Evolutionary conservation across 2,113 vertebrate species (phyloP).

Genomic region (Aphyosemion australe): DNA sequence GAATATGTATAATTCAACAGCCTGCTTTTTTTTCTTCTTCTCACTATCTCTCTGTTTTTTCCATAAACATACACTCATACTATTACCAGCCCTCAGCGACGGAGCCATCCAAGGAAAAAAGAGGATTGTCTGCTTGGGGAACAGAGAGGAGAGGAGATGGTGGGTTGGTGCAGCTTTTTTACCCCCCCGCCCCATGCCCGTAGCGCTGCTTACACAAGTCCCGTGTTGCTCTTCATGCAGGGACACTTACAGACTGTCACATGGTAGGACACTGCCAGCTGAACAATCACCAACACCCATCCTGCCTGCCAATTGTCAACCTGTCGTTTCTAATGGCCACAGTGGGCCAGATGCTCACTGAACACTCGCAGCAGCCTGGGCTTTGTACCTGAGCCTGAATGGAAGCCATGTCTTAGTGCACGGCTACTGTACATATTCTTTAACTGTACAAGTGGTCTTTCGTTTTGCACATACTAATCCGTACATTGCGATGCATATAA

Average conservation of each 20-base stretch:
- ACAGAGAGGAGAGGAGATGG: constrained; percentile 38
- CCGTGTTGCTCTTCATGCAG: constrained; percentile 58
- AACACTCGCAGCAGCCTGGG: constrained; percentile 37
- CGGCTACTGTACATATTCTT: constrained; percentile 14
- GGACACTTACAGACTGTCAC: constrained; percentile 72
- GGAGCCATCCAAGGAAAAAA: constrained; percentile 62
- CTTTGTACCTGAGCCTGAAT: constrained; percentile 58
- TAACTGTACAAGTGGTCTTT: constrained; percentile 23
- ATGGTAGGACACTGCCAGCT: constrained; percentile 72
- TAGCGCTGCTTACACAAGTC: constrained; percentile 54
- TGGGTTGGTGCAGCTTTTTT: constrained; percentile 53
- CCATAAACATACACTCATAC: constrained; percentile 71
- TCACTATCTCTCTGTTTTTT: constrained; percentile 32
- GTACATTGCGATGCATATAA: constrained; percentile 1
- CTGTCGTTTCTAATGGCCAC: constrained; percentile 75
- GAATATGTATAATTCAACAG: constrained; percentile 79
- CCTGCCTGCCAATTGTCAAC: constrained; percentile 73
- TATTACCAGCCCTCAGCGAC: constrained; percentile 68
- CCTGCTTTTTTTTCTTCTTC: constrained; percentile 37
- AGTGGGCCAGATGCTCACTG: constrained; percentile 70
- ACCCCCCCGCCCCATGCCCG: constrained; percentile 39
- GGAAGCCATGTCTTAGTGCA: constrained; percentile 23
- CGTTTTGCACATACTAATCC: constrained; percentile 32
- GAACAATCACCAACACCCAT: constrained; percentile 78
- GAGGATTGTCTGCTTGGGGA: constrained; percentile 59